Evolutionary conservation across 2,113 vertebrate species (phyloP), one percentile per base, ranked within the genome.

Genomic region (Vicugna pacos): DNA sequence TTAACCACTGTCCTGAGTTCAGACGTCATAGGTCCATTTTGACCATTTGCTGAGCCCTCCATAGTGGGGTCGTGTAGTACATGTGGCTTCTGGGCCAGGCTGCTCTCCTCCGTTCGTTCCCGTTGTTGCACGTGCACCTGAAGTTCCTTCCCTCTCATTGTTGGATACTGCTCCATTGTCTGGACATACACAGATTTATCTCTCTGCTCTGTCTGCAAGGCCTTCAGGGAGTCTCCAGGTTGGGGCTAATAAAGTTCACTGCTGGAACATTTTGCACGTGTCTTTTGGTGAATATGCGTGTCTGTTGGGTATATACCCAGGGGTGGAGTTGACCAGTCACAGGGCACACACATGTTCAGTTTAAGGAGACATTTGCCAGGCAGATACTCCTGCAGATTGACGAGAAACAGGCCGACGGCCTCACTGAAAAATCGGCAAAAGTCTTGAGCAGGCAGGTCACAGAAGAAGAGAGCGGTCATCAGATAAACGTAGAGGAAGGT

Each of bases 101-200:
- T 11, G 3, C n/a, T 17, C 15, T 26, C 62, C 54, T 42, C 15
- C 0, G 12, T 38, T 9, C 42, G 1, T 1, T 28, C 15, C 1
- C 22, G 28, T 4, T 2, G 0, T 24, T 19, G 42, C 9, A 42
- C 38, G 0, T 2, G 8, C 11, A 2, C 32, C 6, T 0, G 1
- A 0, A 1, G 26, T 17, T 6, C 52, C 1, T 30, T 9, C 6
- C 0, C 12, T 6, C 19, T 85, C 52, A 0, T 15, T 0, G 0
- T 4, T 20, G 22, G 6, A 1, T 8, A 0, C 6, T 8, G 0
- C 5, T 10, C n/a, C 2, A 2, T 1, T 19, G 11, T 5, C 52
- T 9, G n/a, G 28, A 3, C 3, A 1, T 2, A 0, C 11, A 6
- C 73, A 2, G 5, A 13, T 4, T 60, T 16, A 3, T 19, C 10